Base-by-base conservation (phyloP, 2,797 vertebrate species). In the Mareca strepera region DNA sequence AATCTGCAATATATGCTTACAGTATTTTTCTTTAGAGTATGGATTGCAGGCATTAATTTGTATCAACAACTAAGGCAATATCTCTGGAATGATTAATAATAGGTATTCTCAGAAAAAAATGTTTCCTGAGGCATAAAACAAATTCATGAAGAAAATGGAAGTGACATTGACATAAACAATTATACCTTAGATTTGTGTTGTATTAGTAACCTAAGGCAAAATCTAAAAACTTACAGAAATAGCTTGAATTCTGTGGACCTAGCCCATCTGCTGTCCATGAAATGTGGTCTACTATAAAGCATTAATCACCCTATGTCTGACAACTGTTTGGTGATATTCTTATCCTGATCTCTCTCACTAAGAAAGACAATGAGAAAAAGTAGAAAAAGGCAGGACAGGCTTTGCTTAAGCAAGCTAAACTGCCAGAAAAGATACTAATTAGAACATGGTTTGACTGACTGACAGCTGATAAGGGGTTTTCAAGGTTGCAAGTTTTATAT, bases 161-260 rank as follows among this genome's bases (percentile, higher is more conserved):
- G 56, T 92, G 87, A 86, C 92, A 86, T 94, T 94, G 93, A 87
- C 93, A 88, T 86, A 82, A 96, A 92, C 60, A 92, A 68, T 69
- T 69, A 17, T 63, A 63, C 85, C 52, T 90, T 92, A 50, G 39
- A 66, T 96, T 94, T 95, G 60, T 78, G 52, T 89, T 93, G 50
- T 85, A 73, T 43, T 53, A 67, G 70, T 93, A 92, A 93, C 95
- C 82, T 79, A 55, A 93, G 81, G 80, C 93, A 87, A 73, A 92
- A 77, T 50, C 44, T 79, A 86, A 95, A 58, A 20, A 74, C 72
- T 82, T 84, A 26, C 60, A 88, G 64, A 76, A 83, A 41, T 58
- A 26, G 46, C 59, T 76, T 66, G 62, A 84, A 82, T 70, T 93
- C 52, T 31, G 55, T 56, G 79, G 37, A 58, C 7, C 21, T 31